phyloP scores from a whole-genome alignment of 2,113 vertebrate genomes.

The Brevimyrus niger region DNA sequence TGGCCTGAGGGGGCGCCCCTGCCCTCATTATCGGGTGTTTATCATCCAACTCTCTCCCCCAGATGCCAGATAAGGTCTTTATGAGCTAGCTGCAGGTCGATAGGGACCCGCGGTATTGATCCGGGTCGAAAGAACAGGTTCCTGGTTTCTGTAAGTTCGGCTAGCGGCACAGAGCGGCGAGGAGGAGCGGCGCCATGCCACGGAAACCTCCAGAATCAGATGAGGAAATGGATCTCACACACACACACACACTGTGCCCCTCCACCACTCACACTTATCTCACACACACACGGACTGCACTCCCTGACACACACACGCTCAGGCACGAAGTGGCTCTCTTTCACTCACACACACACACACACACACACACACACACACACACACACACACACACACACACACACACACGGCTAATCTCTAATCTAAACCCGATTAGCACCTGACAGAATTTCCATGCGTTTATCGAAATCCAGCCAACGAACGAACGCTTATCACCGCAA shows the following conservation, averaged over 20 bases:
- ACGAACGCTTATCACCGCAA: slow-evolving; percentile 59
- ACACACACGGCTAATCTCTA: slow-evolving; percentile 56
- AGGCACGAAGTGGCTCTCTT: background rate
- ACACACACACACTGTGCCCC: background rate
- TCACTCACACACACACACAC: background rate
- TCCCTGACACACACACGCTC: slow-evolving; percentile 11
- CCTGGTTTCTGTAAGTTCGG: slow-evolving; percentile 67
- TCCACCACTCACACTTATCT: slow-evolving; percentile 16
- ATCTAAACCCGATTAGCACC: slow-evolving; percentile 72
- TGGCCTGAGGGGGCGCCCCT: slow-evolving; percentile 51
- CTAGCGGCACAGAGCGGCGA: slow-evolving; percentile 60
- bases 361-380: slow-evolving; percentile 29
- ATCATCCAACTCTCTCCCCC: slow-evolving; percentile 47
- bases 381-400: slow-evolving; percentile 25
- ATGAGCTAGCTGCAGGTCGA: slow-evolving; percentile 65
- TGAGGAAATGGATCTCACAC: slow-evolving; percentile 2
- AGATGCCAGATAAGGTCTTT: slow-evolving; percentile 72
- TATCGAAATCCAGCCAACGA: slow-evolving; percentile 62
- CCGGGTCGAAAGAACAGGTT: slow-evolving; percentile 72
- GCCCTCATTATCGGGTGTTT: slow-evolving; percentile 51
- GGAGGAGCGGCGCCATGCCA: slow-evolving; percentile 46
- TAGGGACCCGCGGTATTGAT: slow-evolving; percentile 70
- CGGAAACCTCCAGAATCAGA: background rate
- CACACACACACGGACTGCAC: background rate
- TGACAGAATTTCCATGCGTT: slow-evolving; percentile 74